Evolutionary conservation across 2,797 vertebrate species (phyloP).

Genomic region (Gorsachius magnificus): DNA sequence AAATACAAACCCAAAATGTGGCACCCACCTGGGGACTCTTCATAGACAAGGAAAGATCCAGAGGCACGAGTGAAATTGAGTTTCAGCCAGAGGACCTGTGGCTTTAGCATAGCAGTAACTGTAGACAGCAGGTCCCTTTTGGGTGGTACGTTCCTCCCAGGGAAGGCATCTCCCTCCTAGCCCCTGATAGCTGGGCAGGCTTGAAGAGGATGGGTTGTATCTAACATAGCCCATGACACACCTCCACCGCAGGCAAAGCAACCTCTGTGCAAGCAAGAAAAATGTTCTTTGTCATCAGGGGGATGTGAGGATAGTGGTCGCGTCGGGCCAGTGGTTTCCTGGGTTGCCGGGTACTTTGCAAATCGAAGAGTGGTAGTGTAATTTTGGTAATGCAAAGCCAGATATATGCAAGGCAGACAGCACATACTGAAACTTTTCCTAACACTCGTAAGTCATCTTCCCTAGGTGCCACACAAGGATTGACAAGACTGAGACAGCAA

Average conservation of each 20-base stretch:
- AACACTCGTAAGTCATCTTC: neutral
- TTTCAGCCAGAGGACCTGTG: neutral
- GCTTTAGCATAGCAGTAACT: neutral
- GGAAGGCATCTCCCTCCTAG: neutral
- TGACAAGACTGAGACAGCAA: neutral
- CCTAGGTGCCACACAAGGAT: neutral
- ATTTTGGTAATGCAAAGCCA: neutral
- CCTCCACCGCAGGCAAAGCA: neutral
- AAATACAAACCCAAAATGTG: rapidly evolving
- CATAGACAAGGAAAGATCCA: neutral
- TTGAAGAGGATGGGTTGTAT: rapidly evolving
- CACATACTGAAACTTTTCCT: neutral
- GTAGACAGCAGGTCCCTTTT: neutral
- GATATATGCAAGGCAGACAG: neutral
- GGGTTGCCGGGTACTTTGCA: neutral
- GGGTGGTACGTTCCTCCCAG: rapidly evolving
- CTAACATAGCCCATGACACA: rapidly evolving
- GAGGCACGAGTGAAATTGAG: neutral
- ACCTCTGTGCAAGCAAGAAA: neutral
- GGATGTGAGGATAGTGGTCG: rapidly evolving
- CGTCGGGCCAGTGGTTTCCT: neutral
- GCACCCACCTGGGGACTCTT: neutral
- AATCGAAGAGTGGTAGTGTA: neutral
- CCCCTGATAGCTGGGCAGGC: neutral
- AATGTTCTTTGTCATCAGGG: neutral